Conservation (phyloP, 2,888 invertebrate genomes). For the Oscheius sp. region DNA sequence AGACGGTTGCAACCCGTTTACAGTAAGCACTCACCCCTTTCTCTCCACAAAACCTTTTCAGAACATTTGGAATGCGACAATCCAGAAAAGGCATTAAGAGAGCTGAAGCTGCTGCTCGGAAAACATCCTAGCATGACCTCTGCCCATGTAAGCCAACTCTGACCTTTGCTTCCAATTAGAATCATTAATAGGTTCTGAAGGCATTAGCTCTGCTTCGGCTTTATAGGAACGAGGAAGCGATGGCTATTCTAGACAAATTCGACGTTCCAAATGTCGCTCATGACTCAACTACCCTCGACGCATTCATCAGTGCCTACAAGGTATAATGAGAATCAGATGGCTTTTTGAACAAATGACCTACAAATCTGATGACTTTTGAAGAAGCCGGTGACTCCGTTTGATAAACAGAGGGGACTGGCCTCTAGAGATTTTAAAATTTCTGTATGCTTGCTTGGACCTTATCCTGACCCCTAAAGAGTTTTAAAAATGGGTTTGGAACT, state of each 20-base stretch:
- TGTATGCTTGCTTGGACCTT: too few species aligned
- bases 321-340: conserved; percentile 73
- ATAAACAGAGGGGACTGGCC: too few species aligned
- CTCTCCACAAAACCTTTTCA: conserved; percentile 21
- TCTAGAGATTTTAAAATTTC: too few species aligned
- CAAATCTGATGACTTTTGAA: too few species aligned
- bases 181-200: conserved; percentile 79
- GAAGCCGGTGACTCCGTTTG: too few species aligned
- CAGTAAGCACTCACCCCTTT: not conserved
- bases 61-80: conserved; percentile 84
- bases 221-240: conserved; percentile 84
- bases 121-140: too few species aligned
- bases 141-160: too few species aligned
- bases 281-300: conserved; percentile 92
- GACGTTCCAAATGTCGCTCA: conserved; percentile 80
- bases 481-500: too few species aligned
- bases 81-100: conserved; percentile 96
- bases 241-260: conserved; percentile 80
- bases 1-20: conserved; percentile 13
- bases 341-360: not conserved
- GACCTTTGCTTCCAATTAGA: too few species aligned
- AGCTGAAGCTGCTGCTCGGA: conserved; percentile 91
- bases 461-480: too few species aligned
- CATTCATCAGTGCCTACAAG: conserved; percentile 91
- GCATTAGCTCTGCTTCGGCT: conserved; percentile 88